Evolutionary conservation across 2,888 invertebrate species (phyloP).

Genomic region (Nephrotoma flavescens): DNA sequence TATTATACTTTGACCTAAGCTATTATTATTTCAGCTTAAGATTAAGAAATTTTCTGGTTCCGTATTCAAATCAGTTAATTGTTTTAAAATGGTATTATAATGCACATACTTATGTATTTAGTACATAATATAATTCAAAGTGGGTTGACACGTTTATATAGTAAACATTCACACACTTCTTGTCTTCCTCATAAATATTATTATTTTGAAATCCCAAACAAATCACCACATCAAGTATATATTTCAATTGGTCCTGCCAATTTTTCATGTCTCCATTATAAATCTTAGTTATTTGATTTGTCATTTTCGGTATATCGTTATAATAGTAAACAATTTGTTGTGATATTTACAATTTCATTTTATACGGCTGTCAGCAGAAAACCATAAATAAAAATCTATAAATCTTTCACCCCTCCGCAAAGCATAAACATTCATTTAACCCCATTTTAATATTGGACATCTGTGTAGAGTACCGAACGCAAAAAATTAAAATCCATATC

Average conservation of each 20-base stretch:
- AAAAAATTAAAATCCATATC: neutral
- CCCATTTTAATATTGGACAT: neutral
- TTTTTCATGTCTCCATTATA: neutral
- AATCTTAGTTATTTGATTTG: neutral
- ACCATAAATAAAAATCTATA: neutral
- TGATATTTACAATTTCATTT: neutral
- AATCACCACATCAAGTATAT: neutral
- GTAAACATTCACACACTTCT: neutral
- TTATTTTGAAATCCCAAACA: too few relatives aligned
- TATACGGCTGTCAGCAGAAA: neutral
- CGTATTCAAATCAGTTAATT: too few relatives aligned
- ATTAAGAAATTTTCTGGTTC: too few relatives aligned
- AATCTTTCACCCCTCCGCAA: neutral
- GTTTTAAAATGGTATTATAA: too few relatives aligned
- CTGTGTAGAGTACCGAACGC: neutral
- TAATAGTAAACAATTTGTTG: neutral
- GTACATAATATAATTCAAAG: neutral
- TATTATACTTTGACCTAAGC: too few relatives aligned
- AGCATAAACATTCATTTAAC: neutral
- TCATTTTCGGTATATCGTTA: neutral
- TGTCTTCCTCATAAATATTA: neutral
- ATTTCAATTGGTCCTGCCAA: neutral
- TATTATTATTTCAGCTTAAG: too few relatives aligned
- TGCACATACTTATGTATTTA: too few relatives aligned
- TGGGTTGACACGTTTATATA: neutral